phyloP scores from a whole-genome alignment of 2,888 invertebrate species.

The Automeris io region DNA sequence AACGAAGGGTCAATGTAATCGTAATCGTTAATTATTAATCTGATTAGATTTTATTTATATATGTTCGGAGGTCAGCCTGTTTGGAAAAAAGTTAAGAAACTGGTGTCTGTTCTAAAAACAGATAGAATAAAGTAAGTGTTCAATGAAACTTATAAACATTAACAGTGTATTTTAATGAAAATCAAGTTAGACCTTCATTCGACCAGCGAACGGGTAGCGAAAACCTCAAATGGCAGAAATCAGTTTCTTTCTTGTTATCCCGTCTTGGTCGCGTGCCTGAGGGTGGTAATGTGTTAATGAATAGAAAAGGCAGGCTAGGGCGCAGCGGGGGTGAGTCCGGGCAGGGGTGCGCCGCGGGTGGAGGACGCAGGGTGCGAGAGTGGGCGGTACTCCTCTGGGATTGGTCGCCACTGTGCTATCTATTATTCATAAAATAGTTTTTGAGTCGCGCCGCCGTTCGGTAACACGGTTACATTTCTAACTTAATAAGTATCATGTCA shows the following conservation, averaged over 20 bases:
- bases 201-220: slow-evolving; percentile 26
- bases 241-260: slow-evolving; percentile 54
- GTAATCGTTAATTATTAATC: too few relatives aligned
- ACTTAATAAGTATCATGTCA: slow-evolving; percentile 75
- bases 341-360: slow-evolving; percentile 21
- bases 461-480: slow-evolving; percentile 65
- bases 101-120: too few relatives aligned
- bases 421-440: slow-evolving; percentile 78
- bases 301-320: slow-evolving; percentile 57
- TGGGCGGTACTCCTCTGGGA: slow-evolving; percentile 70
- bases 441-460: slow-evolving; percentile 71
- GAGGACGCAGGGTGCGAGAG: slow-evolving; percentile 29
- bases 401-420: slow-evolving; percentile 70
- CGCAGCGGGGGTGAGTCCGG: slow-evolving; percentile 25
- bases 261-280: slow-evolving; percentile 46
- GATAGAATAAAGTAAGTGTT: too few relatives aligned
- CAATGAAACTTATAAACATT: too few relatives aligned
- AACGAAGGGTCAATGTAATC: too few relatives aligned
- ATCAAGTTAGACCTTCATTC: too few relatives aligned
- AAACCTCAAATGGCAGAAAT: slow-evolving; percentile 47
- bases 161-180: too few relatives aligned
- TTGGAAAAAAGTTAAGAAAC: too few relatives aligned
- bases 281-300: slow-evolving; percentile 75
- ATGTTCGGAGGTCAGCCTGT: too few relatives aligned
- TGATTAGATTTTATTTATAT: too few relatives aligned